A percentile compares a stretch with the other conserved stretches of the same genome.
Evolutionary conservation across 2,888 invertebrate species (phyloP).

Genomic region (Apoda limacodes): DNA sequence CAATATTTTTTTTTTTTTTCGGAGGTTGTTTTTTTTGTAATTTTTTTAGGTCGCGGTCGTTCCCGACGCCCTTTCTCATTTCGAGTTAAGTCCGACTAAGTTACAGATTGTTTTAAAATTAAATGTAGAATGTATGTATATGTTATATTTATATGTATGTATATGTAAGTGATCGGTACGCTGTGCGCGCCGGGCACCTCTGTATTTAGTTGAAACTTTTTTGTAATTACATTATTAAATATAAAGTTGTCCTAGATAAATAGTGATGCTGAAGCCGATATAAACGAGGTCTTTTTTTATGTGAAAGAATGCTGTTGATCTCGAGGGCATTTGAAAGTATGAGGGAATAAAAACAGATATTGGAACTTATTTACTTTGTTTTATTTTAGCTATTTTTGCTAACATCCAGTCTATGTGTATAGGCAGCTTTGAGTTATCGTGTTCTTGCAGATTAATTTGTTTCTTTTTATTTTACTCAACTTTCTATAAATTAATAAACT

Average conservation of each 20-base stretch:
- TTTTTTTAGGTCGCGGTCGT: conserved; percentile 22
- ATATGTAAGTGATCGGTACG: conserved; percentile 31
- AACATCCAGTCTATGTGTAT: no score
- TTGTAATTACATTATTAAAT: conserved; percentile 64
- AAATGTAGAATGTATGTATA: conserved; percentile 63
- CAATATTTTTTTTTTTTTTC: no score
- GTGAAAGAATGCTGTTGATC: conserved; percentile 61
- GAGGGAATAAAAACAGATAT: conserved; percentile 26
- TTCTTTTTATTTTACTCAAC: no score
- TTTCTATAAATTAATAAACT: no score
- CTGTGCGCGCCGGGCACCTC: conserved; percentile 52
- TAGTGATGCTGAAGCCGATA: conserved; percentile 45
- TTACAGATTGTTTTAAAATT: conserved; percentile 37
- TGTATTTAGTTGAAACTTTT: conserved; percentile 65
- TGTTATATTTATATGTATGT: conserved; percentile 38
- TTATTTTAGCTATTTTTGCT: no score
- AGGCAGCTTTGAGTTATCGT: no score
- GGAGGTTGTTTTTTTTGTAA: conserved; percentile 6
- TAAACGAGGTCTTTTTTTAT: conserved; percentile 61
- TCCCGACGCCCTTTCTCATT: conserved; percentile 25
- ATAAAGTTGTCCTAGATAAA: conserved; percentile 33
- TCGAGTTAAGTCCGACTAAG: conserved; percentile 35
- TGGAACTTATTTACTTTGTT: conserved; percentile 8
- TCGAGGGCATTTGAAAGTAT: conserved; percentile 55
- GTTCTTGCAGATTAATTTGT: no score